Percentiles rank a stretch among this genome's conserved stretches.
These are phyloP conservation scores for Botrylloides violaceus DNA, from an alignment of 23 tunicate species.

Conservation along the genomic window DNA sequence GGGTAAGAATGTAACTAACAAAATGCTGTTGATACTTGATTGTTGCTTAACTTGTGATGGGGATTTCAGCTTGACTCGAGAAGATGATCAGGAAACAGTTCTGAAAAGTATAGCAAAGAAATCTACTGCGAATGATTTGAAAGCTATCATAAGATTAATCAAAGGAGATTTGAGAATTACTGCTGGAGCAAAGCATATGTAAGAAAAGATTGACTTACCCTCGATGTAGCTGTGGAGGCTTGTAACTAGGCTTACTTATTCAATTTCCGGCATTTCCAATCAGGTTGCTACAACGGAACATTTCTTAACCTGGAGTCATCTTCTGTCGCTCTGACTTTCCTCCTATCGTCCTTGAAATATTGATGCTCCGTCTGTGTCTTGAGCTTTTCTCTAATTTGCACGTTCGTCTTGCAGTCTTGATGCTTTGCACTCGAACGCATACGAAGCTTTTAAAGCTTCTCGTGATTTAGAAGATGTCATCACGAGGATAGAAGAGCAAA, in stretches of 20 bases:
- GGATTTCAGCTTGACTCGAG: slow-evolving; percentile 42
- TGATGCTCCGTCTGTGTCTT: no score
- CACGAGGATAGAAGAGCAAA: slow-evolving; percentile 36
- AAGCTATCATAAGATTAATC: slow-evolving; percentile 58
- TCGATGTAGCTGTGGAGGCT: no score
- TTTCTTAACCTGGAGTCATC: no score
- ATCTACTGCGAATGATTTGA: slow-evolving; percentile 85
- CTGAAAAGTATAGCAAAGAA: slow-evolving; percentile 41
- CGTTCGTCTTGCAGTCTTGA: slow-evolving; percentile 37
- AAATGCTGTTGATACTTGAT: neutral
- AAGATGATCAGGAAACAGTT: slow-evolving; percentile 62
- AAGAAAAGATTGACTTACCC: no score
- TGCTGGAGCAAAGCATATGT: slow-evolving; percentile 85
- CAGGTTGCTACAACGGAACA: no score
- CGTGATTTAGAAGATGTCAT: slow-evolving; percentile 77
- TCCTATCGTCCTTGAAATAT: no score
- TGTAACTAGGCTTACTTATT: no score
- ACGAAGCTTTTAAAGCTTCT: slow-evolving; percentile 95
- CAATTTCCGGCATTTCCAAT: no score
- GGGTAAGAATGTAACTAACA: neutral
- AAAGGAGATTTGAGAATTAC: slow-evolving; percentile 70
- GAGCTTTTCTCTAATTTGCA: no score
- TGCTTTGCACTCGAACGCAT: slow-evolving; percentile 82
- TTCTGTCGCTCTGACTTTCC: no score
- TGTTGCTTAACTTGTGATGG: neutral